Evolutionary conservation across 2,113 vertebrate species (phyloP).

Genomic region (Numenius arquata): DNA sequence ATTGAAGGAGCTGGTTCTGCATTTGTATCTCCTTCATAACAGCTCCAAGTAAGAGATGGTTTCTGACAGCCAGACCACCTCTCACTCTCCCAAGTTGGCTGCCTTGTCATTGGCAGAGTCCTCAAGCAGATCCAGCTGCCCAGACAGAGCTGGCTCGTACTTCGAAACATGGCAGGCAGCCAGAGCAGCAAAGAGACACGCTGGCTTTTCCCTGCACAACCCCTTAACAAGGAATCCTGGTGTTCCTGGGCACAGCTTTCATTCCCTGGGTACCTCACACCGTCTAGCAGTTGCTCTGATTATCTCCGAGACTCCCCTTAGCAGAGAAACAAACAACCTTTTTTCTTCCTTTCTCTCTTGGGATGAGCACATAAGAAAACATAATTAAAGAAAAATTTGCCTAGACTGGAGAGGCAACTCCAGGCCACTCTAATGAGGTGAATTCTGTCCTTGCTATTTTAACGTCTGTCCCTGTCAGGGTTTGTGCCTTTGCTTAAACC

Average conservation of each 20-base stretch:
- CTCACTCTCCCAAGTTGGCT: conserved; percentile 34
- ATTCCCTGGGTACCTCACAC: neutral
- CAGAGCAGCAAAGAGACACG: conserved; percentile 32
- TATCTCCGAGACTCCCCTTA: neutral
- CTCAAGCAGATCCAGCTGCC: conserved; percentile 48
- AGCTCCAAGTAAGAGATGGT: neutral
- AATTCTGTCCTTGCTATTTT: neutral
- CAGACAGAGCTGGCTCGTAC: conserved; percentile 10
- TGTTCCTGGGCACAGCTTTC: conserved; percentile 38
- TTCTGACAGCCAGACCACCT: conserved; percentile 34
- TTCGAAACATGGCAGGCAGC: conserved; percentile 4
- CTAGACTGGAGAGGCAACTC: neutral
- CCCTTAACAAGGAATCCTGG: conserved; percentile 42
- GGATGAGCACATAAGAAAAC: neutral
- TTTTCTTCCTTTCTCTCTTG: neutral
- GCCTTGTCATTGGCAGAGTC: conserved; percentile 28
- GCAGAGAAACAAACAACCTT: neutral
- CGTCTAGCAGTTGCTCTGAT: neutral
- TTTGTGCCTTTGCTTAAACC: neutral
- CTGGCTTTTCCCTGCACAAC: conserved; percentile 1
- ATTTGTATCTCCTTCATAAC: neutral
- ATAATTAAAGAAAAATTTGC: neutral
- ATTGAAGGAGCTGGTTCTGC: neutral
- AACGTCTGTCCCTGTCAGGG: neutral
- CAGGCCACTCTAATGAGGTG: neutral